These are phyloP conservation scores for Himalopsyche japonica DNA, from an alignment of 2,888 invertebrate genomes.

Conservation along the genomic window DNA sequence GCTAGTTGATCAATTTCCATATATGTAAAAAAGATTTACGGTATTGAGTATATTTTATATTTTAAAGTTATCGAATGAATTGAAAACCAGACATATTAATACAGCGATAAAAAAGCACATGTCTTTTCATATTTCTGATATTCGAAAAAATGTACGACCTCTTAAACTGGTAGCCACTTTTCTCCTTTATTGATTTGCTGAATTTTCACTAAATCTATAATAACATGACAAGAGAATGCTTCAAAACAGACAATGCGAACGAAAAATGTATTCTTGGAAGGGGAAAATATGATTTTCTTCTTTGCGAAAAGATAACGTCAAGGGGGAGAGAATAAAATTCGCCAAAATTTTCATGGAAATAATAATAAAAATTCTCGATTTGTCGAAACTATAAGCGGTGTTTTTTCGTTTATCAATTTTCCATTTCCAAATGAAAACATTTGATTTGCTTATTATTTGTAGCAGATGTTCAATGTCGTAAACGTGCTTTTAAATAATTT, in stretches of 20 bases:
- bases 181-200: background rate
- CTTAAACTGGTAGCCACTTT: background rate
- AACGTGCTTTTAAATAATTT: too few species aligned
- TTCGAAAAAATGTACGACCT: background rate
- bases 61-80: background rate
- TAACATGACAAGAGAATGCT: background rate
- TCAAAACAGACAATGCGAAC: background rate
- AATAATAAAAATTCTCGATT: background rate
- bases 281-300: constrained; percentile 20
- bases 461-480: background rate
- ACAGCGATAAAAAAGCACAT: background rate
- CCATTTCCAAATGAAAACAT: background rate
- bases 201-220: constrained; percentile 1
- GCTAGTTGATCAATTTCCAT: too few species aligned
- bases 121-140: background rate
- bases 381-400: background rate
- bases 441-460: background rate
- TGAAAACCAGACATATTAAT: background rate
- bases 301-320: background rate
- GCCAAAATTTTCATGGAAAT: background rate
- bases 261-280: background rate
- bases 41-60: background rate
- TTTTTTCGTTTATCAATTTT: background rate
- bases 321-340: background rate
- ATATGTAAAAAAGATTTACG: background rate